phyloP scores from a whole-genome alignment of 1,140 invertebrate species.

The Lasaia peninsularis region DNA sequence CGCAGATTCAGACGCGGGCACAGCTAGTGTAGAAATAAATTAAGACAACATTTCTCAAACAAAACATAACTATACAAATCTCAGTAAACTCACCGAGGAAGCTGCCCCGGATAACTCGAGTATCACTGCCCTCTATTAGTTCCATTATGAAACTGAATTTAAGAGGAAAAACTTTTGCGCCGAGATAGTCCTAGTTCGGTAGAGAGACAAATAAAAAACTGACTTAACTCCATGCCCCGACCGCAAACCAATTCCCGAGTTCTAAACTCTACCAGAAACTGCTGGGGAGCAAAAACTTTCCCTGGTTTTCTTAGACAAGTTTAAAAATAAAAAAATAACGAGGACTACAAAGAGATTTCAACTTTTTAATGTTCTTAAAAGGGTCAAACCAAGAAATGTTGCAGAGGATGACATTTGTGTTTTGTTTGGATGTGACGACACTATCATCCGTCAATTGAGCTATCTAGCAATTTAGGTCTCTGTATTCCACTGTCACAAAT shows the following conservation, averaged over 20 bases:
- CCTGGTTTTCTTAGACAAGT: constrained; percentile 3
- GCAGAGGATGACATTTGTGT: background rate
- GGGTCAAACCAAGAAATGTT: too few species aligned
- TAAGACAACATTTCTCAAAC: too few species aligned
- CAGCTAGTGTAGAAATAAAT: too few species aligned
- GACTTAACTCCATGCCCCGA: constrained; percentile 14
- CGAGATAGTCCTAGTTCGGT: constrained; percentile 2
- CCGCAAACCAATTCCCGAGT: constrained; percentile 17
- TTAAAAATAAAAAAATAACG: constrained; percentile 1
- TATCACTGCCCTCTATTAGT: background rate
- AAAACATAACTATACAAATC: too few species aligned
- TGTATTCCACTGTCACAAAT: too few species aligned
- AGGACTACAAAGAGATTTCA: background rate
- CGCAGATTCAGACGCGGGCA: too few species aligned
- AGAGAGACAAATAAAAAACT: constrained; percentile 13
- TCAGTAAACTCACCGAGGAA: too few species aligned
- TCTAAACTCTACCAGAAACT: constrained; percentile 14
- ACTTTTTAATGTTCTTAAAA: background rate
- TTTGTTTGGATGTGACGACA: background rate
- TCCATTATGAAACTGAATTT: background rate
- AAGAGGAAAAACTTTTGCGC: background rate
- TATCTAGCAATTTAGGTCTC: too few species aligned
- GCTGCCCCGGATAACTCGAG: background rate
- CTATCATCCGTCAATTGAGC: too few species aligned
- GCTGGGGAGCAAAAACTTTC: constrained; percentile 7